A percentile compares a stretch with the other conserved stretches of the same genome.
Conservation (phyloP, 1,140 invertebrate species). For the Pseudomyrmex pallidus region DNA sequence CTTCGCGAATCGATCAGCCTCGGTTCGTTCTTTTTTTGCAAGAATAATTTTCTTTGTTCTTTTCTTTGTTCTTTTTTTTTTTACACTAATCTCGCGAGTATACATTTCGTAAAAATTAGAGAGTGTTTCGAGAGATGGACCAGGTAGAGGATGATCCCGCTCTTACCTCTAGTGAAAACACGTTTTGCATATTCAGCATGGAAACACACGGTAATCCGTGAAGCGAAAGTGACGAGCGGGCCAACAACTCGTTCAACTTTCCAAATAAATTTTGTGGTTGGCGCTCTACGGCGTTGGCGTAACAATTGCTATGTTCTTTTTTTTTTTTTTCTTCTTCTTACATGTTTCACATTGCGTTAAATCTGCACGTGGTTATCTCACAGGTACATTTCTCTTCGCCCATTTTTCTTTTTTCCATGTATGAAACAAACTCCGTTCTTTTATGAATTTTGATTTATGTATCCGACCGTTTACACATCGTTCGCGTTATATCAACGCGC, state of each 20-base stretch:
- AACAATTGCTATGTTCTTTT: not conserved
- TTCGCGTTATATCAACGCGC: not conserved
- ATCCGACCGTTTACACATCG: not conserved
- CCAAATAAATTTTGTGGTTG: conserved; percentile 43
- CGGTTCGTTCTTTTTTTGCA: not conserved
- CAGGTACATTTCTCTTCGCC: no score
- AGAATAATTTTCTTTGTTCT: not conserved
- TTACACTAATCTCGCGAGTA: not conserved
- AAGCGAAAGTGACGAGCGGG: conserved; percentile 66
- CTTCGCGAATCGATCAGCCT: not conserved
- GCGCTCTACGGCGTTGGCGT: not conserved
- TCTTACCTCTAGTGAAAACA: conserved; percentile 68
- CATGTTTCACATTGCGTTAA: no score
- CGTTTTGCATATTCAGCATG: conserved; percentile 64
- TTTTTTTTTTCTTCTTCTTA: no score
- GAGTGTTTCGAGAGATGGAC: not conserved
- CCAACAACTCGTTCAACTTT: conserved; percentile 63
- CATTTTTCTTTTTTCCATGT: not conserved
- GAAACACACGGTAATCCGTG: conserved; percentile 62
- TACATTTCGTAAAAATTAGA: conserved; percentile 47
- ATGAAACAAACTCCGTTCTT: not conserved
- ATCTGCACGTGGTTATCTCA: no score
- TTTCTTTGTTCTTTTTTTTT: no score
- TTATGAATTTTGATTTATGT: not conserved
- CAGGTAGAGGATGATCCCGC: conserved; percentile 15